These are phyloP conservation scores for Anoplophora glabripennis DNA, from an alignment of 1,140 invertebrate genomes.

Conservation along the genomic window DNA sequence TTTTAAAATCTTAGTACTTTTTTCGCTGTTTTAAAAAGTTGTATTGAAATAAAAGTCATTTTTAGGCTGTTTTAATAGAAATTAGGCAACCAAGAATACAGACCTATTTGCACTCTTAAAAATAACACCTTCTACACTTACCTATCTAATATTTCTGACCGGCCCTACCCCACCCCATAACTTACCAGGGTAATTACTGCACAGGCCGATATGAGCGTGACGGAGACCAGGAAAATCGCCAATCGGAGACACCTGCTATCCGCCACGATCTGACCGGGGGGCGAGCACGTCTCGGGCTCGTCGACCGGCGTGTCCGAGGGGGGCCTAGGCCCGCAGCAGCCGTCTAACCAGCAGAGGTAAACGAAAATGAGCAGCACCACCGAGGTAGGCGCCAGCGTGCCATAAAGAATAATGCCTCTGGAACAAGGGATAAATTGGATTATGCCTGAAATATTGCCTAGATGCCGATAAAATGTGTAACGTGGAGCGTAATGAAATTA, in stretches of 20 bases:
- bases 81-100: too few relatives aligned
- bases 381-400: constrained; percentile 62
- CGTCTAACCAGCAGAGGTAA: constrained; percentile 60
- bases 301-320: constrained; percentile 49
- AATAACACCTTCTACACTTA: too few relatives aligned
- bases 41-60: too few relatives aligned
- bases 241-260: constrained; percentile 63
- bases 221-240: constrained; percentile 64
- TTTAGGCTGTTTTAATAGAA: too few relatives aligned
- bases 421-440: neutral
- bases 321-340: constrained; percentile 44
- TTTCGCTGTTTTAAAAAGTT: too few relatives aligned
- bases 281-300: constrained; percentile 50
- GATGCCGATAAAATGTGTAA: too few relatives aligned
- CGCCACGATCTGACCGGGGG: constrained; percentile 60
- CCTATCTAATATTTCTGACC: too few relatives aligned
- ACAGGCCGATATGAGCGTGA: constrained; percentile 63
- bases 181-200: constrained; percentile 70
- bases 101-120: too few relatives aligned
- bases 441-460: too few relatives aligned
- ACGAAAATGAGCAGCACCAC: constrained; percentile 62
- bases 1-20: too few relatives aligned
- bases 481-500: too few relatives aligned
- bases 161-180: constrained; percentile 4
- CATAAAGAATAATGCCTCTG: constrained; percentile 63